These are phyloP conservation scores for Notodonta dromedarius DNA, from an alignment of 2,888 invertebrate species.

Conservation along the genomic window DNA sequence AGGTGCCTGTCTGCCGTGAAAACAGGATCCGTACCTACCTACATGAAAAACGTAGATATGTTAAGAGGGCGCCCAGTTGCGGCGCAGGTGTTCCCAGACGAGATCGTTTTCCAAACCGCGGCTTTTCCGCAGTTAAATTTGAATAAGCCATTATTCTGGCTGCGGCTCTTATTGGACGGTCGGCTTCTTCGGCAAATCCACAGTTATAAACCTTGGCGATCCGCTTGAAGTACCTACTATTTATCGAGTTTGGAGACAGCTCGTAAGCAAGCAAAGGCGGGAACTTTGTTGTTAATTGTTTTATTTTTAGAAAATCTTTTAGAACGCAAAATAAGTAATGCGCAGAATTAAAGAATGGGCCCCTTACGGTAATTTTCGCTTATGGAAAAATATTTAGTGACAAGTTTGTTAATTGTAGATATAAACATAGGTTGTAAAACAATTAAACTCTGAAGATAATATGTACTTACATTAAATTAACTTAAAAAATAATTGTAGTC, in stretches of 20 bases:
- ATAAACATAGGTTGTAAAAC: no score
- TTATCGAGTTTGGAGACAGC: slow-evolving; percentile 28
- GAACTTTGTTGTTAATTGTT: background rate
- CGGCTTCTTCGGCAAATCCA: slow-evolving; percentile 48
- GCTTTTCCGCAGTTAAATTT: slow-evolving; percentile 72
- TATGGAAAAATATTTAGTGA: background rate
- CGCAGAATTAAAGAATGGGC: background rate
- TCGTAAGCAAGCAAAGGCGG: background rate
- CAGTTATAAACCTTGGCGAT: slow-evolving; percentile 48
- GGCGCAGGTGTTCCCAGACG: slow-evolving; percentile 59
- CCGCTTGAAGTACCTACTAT: slow-evolving; percentile 27
- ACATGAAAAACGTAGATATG: slow-evolving; percentile 3
- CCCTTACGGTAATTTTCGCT: background rate
- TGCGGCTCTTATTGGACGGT: slow-evolving; percentile 45
- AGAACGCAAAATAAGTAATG: background rate
- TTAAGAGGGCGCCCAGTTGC: slow-evolving; percentile 22
- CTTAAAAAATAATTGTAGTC: no score
- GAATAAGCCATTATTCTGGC: slow-evolving; percentile 74
- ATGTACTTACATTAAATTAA: no score
- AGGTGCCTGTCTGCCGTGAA: no score
- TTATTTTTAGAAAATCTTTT: background rate
- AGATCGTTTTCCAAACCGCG: slow-evolving; percentile 67
- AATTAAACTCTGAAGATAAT: no score
- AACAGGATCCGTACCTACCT: no score
- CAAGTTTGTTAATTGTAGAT: no score